phyloP scores from a whole-genome alignment of 1,140 invertebrate species.

The Lerema accius region DNA sequence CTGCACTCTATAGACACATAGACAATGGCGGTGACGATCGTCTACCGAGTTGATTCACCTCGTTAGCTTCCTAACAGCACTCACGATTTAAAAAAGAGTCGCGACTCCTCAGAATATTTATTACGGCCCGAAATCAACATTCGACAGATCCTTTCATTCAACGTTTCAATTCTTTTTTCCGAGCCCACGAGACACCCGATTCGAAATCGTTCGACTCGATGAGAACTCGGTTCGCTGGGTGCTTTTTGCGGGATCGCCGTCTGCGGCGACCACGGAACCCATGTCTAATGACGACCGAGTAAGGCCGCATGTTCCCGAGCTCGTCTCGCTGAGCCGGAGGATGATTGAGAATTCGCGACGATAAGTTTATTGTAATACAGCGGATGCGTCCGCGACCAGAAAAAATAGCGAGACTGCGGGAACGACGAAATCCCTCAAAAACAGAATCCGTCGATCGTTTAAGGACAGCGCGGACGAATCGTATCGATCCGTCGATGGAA shows the following conservation, averaged over 20 bases:
- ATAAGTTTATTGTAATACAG: slow-evolving; percentile 31
- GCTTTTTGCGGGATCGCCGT: slow-evolving; percentile 15
- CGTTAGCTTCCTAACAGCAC: slow-evolving; percentile 5
- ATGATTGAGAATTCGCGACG: slow-evolving; percentile 31
- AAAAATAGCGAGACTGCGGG: slow-evolving; percentile 44
- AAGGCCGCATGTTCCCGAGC: slow-evolving; percentile 7
- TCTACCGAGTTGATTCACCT: slow-evolving; percentile 5
- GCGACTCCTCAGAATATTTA: slow-evolving; percentile 3
- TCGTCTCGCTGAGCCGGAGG: slow-evolving; percentile 8
- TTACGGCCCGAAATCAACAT: slow-evolving; percentile 10
- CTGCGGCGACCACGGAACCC: background rate
- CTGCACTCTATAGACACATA: slow-evolving; percentile 2
- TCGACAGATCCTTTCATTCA: slow-evolving; percentile 18
- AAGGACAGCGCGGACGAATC: slow-evolving; percentile 57
- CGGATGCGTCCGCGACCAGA: slow-evolving; percentile 22
- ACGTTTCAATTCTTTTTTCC: slow-evolving; percentile 26
- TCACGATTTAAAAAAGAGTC: background rate
- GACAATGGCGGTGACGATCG: slow-evolving; percentile 4
- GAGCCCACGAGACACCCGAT: slow-evolving; percentile 3
- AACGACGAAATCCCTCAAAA: slow-evolving; percentile 41
- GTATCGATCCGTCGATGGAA: slow-evolving; percentile 72
- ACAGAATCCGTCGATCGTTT: slow-evolving; percentile 54
- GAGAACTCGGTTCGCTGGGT: slow-evolving; percentile 7
- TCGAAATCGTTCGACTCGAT: slow-evolving; percentile 4
- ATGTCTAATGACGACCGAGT: slow-evolving; percentile 13